These are phyloP conservation scores for Drosophila affinis DNA, from an alignment of 2,888 invertebrate genomes.

Conservation along the genomic window DNA sequence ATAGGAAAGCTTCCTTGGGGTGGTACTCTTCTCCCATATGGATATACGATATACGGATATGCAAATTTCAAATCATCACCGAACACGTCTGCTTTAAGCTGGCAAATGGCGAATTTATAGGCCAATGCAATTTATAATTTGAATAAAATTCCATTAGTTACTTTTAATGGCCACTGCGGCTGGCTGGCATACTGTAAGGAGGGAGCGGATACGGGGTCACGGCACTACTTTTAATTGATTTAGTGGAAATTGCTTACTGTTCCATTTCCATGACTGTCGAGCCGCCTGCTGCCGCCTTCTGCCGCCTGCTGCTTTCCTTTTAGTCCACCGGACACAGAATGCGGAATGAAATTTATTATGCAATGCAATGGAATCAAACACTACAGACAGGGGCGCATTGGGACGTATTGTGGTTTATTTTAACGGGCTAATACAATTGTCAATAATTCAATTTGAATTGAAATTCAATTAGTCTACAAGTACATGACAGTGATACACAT, in stretches of 20 bases:
- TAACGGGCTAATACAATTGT: slow-evolving; percentile 43
- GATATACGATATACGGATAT: slow-evolving; percentile 5
- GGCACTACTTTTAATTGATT: slow-evolving; percentile 62
- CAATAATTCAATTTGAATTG: slow-evolving; percentile 45
- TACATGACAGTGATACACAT: slow-evolving; percentile 34
- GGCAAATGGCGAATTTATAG: slow-evolving; percentile 49
- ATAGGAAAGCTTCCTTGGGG: slow-evolving; percentile 11
- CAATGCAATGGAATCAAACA: slow-evolving; percentile 32
- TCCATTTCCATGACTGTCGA: slow-evolving; percentile 4
- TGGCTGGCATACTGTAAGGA: slow-evolving; percentile 7
- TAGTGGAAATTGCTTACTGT: slow-evolving; percentile 44
- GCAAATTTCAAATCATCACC: slow-evolving; percentile 38
- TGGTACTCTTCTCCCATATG: background rate
- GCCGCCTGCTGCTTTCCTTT: background rate
- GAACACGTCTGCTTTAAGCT: slow-evolving; percentile 52
- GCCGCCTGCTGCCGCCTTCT: background rate
- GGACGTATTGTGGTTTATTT: slow-evolving; percentile 40
- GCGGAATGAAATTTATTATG: slow-evolving; percentile 40
- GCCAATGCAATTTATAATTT: slow-evolving; percentile 67
- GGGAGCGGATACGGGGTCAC: background rate
- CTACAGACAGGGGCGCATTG: slow-evolving; percentile 40
- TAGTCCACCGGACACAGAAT: slow-evolving; percentile 17
- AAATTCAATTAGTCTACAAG: slow-evolving; percentile 54
- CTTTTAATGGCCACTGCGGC: slow-evolving; percentile 68
- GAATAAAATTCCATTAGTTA: slow-evolving; percentile 73